Evolutionary conservation across 2,888 invertebrate species (phyloP).

Genomic region (Tiphia femorata): DNA sequence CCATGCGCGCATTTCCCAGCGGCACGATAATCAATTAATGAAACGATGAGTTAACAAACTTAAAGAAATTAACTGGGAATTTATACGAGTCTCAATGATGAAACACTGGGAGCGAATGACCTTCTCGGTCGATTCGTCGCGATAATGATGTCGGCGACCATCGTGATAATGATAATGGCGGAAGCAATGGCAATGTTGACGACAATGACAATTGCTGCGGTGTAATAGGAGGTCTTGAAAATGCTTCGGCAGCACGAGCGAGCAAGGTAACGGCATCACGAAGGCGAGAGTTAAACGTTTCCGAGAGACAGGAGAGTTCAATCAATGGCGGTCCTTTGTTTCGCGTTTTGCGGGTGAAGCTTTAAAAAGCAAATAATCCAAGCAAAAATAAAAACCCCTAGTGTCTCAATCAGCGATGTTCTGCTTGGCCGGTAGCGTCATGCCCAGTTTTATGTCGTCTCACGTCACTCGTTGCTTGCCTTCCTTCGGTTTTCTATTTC

Average conservation of each 20-base stretch:
- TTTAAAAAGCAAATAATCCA: slow-evolving; percentile 48
- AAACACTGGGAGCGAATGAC: slow-evolving; percentile 4
- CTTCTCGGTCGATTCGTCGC: slow-evolving; percentile 12
- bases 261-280: slow-evolving; percentile 7
- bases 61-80: no score
- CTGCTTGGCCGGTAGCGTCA: no score
- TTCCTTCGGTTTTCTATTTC: slow-evolving; percentile 11
- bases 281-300: slow-evolving; percentile 56
- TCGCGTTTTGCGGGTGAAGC: slow-evolving; percentile 40
- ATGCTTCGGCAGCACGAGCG: slow-evolving; percentile 9
- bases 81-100: no score
- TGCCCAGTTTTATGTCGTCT: no score
- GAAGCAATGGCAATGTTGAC: slow-evolving; percentile 1
- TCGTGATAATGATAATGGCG: no score
- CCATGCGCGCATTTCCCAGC: no score
- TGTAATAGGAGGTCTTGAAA: slow-evolving; percentile 32
- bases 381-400: slow-evolving; percentile 57
- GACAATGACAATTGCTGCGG: neutral
- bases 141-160: no score
- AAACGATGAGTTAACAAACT: no score
- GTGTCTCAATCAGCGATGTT: slow-evolving; percentile 60
- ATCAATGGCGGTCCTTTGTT: slow-evolving; percentile 56
- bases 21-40: no score
- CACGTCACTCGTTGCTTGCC: slow-evolving; percentile 7
- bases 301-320: slow-evolving; percentile 55